Evolutionary conservation across 2,888 invertebrate species (phyloP).

Genomic region (Monoplex corrugatus): DNA sequence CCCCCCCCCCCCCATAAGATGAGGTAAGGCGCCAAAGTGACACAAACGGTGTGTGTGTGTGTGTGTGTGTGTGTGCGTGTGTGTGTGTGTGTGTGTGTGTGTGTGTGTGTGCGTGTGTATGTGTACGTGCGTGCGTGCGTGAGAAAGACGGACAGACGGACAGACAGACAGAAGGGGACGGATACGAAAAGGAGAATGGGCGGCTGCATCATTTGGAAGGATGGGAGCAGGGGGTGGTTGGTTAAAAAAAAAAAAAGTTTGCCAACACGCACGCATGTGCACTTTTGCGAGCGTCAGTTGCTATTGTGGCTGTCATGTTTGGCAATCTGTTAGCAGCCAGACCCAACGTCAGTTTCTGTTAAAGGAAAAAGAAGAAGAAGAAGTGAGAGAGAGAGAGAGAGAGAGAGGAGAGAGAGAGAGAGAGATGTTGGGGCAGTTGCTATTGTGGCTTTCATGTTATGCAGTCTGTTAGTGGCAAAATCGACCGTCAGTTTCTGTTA

Average conservation of each 20-base stretch:
- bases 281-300: not conserved
- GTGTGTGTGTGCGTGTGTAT: no score
- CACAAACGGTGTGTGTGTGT: not conserved
- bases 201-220: no score
- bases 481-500: no score
- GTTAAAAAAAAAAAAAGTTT: not conserved
- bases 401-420: constrained; percentile 21
- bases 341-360: no score
- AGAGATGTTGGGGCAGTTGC: no score
- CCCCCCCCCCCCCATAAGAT: not conserved
- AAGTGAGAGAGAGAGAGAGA: constrained; percentile 20
- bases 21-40: no score
- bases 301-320: constrained; percentile 36
- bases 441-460: no score
- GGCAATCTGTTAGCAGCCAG: not conserved
- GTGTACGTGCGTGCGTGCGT: no score
- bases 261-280: constrained; percentile 6
- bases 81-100: not conserved
- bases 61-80: not conserved
- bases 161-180: no score
- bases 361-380: not conserved
- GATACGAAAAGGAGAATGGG: no score
- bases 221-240: not conserved
- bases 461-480: no score
- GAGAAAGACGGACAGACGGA: no score